Base-by-base conservation (phyloP, 2,113 vertebrate species). In the Phoenicopterus ruber region DNA sequence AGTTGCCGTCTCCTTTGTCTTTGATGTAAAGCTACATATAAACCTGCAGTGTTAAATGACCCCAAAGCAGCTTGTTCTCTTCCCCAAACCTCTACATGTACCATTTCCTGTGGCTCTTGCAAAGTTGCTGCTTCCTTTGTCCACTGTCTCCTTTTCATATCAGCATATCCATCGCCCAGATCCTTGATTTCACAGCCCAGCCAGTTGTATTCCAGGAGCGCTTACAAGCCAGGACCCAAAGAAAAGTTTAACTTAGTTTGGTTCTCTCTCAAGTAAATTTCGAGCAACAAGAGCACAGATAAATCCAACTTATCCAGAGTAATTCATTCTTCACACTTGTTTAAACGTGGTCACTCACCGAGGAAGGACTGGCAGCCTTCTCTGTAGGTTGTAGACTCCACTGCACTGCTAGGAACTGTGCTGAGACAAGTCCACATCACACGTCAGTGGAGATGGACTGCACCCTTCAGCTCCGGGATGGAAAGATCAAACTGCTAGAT, bases 401-500 rank as follows among this genome's bases (percentile, higher is more conserved):
- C 49, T 12, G 54, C 38, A 3, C 77, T 31, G 80, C 72, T 62
- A 50, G 83, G 70, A 96, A 32, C 85, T 66, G 86, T 4, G 73
- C 86, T n/a, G 77, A 97, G 91, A 93, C 80, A 94, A 72, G 65
- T 90, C 71, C 91, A 80, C 77, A 79, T 96, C 82, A 66, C 82
- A 89, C 0, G 4, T 72, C 93, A 96, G 71, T 65, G 90, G 92
- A 97, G 94, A 97, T 94, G 95, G 96, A 95, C 90, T 91, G 95
- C 90, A 86, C 67, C 86, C 80, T 96, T 97, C 95, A 93, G 81
- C 71, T 91, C 90, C 28, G 82, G 52, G 93, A 96, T 94, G 91
- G 83, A 89, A 97, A 97, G 96, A 97, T 97, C 95, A 97, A 96
- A 80, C 94, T 79, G 93, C 90, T 63, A 80, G 91, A 95, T 76